These are phyloP conservation scores for Glaucopsyche alexis DNA, from an alignment of 2,888 invertebrate species.

Conservation along the genomic window DNA sequence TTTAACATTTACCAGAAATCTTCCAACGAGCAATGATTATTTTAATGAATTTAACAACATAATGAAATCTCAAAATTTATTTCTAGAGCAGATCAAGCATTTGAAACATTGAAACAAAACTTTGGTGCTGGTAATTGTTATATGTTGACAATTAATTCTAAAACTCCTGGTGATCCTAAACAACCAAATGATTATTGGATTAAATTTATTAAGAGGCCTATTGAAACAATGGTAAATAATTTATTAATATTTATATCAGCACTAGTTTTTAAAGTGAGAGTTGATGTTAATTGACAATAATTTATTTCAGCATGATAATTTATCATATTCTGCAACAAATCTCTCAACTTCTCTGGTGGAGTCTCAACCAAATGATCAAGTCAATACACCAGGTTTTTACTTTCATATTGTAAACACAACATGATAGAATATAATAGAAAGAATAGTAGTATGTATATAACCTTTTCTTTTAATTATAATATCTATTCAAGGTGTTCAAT, in stretches of 20 bases:
- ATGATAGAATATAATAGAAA: not conserved
- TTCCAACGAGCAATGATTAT: no score
- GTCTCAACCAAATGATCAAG: constrained; percentile 47
- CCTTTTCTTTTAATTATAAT: no score
- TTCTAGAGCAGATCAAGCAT: constrained; percentile 89
- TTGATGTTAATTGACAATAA: not conserved
- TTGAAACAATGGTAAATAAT: constrained; percentile 68
- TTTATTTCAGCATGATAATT: constrained; percentile 22
- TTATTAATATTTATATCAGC: constrained; percentile 26
- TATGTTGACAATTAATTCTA: constrained; percentile 93
- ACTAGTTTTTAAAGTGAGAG: not conserved
- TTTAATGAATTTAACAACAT: no score
- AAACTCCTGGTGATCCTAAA: constrained; percentile 78
- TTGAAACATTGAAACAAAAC: constrained; percentile 90
- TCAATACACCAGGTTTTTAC: constrained; percentile 47
- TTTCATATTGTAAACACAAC: constrained; percentile 23
- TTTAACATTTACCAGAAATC: no score
- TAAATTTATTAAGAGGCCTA: constrained; percentile 84
- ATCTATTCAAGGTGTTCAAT: no score
- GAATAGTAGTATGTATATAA: no score
- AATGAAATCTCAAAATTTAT: constrained; percentile 21
- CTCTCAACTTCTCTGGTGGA: constrained; percentile 55
- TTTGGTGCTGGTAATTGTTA: constrained; percentile 95
- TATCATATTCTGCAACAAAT: constrained; percentile 1
- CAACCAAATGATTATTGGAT: constrained; percentile 90